Base-by-base conservation (phyloP, 2,888 invertebrate genomes). In the Amphipoea oculea region DNA sequence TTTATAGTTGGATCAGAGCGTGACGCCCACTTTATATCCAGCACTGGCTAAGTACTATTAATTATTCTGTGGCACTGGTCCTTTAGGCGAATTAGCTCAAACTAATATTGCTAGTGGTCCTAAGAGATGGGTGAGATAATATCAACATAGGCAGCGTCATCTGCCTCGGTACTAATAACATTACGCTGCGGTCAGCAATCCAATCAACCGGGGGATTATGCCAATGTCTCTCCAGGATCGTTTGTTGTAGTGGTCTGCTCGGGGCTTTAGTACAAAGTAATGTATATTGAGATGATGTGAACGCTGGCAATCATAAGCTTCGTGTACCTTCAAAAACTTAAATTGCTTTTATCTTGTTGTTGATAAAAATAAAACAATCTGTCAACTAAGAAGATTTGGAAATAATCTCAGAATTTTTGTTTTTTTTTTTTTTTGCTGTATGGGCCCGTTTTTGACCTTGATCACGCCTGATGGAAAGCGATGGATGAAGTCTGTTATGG, bases 161-260 rank as follows among this genome's bases (percentile, higher is more conserved):
- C 85, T 67, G 76, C 68, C 66, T 66, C 36, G 36, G 65, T 62
- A 87, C 77, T 84, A 87, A 87, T 81, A 87, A 81, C 76, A 70
- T 84, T 85, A 84, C 70, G 74, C 73, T 85, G 65, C 82, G 85
- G 78, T 82, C 79, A 82, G 79, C 77, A 72, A 82, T 82, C 88
- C 77, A 85, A 85, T 85, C 85, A 87, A 66, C 67, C 23, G 74
- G 3, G 72, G 66, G 85, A 85, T 85, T 87, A 87, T 65, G 74
- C 57, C 84, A 29, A 76, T 73, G 86, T 69, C 75, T 78, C 84
- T 36, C 70, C 60, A 69, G 62, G 62, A 83, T 66, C 62, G 83
- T 75, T 86, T 66, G 86, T 57, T 72, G 54, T 63, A 62, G 79
- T 23, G n/a, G 45, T 73, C 51, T 60, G 29, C 54, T 74, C 20